Evolutionary conservation across 2,113 vertebrate species (phyloP), one percentile per base, ranked within the genome.

Genomic region (Pollimyrus isidori): DNA sequence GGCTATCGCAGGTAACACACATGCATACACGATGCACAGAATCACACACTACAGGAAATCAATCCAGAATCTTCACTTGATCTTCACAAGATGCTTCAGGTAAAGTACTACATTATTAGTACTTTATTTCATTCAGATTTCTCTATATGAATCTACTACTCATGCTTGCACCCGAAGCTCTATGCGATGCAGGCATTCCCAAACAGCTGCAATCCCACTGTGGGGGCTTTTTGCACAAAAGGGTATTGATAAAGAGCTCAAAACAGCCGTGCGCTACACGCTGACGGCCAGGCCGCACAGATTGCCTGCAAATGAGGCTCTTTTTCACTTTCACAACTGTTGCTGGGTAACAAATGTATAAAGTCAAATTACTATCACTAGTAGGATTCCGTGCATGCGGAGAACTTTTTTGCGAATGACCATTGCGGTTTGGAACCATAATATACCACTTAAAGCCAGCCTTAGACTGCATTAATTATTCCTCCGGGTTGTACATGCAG

Each of bases 371-470:
- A 15, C 26, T 50, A 19, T 87, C 50, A 35, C 19, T 87, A 53
- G 10, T 15, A 52, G 35, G 35, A 80, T 42, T 15, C 73, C 30
- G 19, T 80, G 73, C 35, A 42, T 17, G 73, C 1, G 17, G 35
- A 42, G 73, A 80, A 80, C 73, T 80, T 80, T 80, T 52, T 80
- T 35, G 49, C 4, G 26, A 86, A 86, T 53, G 85, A 49, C 76
- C 86, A 89, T 88, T 87, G 52, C 58, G 88, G 82, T 88, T 89
- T 65, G 65, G 7, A 50, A 84, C 39, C 82, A 45, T 19, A 45
- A 11, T 9, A 48, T 46, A 48, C 42, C 21, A 23, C 17, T 17
- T 35, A 80, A 42, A 80, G 82, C 80, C 80, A 21, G 42, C 30
- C 73, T 19, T 15, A 80, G 73, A 42, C 17, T 80, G 73, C 19